A percentile compares a stretch with the other conserved stretches of the same genome.
Evolutionary conservation across 2,113 vertebrate species (phyloP).

Genomic region (Hucho hucho): DNA sequence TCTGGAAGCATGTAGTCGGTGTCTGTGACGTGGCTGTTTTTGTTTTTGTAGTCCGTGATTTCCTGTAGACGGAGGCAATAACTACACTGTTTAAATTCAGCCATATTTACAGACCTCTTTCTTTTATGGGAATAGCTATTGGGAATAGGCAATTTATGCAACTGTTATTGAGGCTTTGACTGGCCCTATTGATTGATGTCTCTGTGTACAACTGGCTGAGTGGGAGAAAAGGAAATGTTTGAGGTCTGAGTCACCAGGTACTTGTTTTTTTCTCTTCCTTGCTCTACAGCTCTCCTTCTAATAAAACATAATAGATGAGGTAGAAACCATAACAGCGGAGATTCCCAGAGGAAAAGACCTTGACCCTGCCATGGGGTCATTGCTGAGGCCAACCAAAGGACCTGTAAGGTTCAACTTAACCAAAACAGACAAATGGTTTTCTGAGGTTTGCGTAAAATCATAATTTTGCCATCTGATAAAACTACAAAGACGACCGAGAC

Average conservation of each 20-base stretch:
- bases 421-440: neutral
- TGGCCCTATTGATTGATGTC: neutral
- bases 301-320: too few species aligned
- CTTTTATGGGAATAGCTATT: too few species aligned
- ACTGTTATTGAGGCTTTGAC: slow-evolving; percentile 1
- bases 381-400: neutral
- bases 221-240: neutral
- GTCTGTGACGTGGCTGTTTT: too few species aligned
- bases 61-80: too few species aligned
- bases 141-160: neutral
- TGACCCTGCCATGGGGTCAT: too few species aligned
- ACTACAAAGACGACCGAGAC: neutral
- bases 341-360: too few species aligned
- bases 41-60: too few species aligned
- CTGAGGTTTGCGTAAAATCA: neutral
- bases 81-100: too few species aligned
- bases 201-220: neutral
- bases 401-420: neutral
- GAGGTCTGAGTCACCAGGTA: slow-evolving; percentile 9
- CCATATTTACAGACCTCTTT: too few species aligned
- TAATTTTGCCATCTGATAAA: neutral
- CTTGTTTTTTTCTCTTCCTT: neutral
- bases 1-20: too few species aligned
- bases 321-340: too few species aligned
- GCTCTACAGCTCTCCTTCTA: neutral